A percentile compares a stretch with the other conserved stretches of the same genome.
These are phyloP conservation scores for Drosophila borborema DNA, from an alignment of 2,888 invertebrate genomes.

Conservation along the genomic window DNA sequence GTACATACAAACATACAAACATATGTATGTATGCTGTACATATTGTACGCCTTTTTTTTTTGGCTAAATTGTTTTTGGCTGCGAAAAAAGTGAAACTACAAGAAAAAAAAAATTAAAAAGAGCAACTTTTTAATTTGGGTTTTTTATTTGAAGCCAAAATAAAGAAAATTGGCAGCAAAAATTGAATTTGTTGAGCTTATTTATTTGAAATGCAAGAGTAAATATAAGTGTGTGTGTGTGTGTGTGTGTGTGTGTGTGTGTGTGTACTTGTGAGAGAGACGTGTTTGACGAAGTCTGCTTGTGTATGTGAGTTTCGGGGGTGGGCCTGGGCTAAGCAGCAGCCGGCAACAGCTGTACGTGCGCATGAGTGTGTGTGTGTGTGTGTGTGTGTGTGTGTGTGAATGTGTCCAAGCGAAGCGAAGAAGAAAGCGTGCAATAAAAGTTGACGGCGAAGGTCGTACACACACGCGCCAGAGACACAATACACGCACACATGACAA, in stretches of 20 bases:
- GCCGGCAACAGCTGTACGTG: conserved; percentile 49
- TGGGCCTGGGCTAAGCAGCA: conserved; percentile 33
- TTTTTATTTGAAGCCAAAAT: conserved; percentile 37
- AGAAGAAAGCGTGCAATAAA: conserved; percentile 78
- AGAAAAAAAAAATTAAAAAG: conserved; percentile 33
- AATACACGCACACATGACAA: conserved; percentile 10
- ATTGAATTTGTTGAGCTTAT: conserved; percentile 33
- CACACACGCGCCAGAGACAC: conserved; percentile 25
- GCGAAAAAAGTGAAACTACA: conserved; percentile 70
- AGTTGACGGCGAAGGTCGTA: conserved; percentile 71
- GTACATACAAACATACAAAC: conserved; percentile 1
- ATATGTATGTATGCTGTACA: neutral
- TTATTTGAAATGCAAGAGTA: conserved; percentile 12
- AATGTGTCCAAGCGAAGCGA: conserved; percentile 77
- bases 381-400: conserved; percentile 31
- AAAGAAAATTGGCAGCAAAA: conserved; percentile 69
- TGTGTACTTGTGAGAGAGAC: conserved; percentile 9
- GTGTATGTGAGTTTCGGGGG: conserved; percentile 22
- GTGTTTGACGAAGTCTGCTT: conserved; percentile 8
- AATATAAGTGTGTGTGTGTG: neutral
- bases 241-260: neutral
- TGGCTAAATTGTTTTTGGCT: conserved; percentile 53
- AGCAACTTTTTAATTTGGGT: conserved; percentile 44
- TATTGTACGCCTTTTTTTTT: conserved; percentile 24
- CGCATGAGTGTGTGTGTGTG: conserved; percentile 27